Percentiles rank a stretch among this genome's conserved stretches.
These are phyloP conservation scores for Microlaimidae sp. DNA, from an alignment of 2,888 invertebrate species.

Conservation along the genomic window DNA sequence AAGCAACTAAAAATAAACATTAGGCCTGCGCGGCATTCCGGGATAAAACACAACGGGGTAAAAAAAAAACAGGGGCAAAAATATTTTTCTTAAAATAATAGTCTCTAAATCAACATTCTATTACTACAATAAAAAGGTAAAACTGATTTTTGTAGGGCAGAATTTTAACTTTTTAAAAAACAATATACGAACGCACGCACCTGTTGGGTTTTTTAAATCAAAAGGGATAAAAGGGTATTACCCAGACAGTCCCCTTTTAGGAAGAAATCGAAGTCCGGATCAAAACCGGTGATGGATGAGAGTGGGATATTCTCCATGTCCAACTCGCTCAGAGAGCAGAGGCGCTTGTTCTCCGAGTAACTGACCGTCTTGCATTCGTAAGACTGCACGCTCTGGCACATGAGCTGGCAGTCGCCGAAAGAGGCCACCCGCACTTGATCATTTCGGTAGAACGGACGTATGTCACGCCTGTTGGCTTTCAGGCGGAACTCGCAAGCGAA, in stretches of 20 bases:
- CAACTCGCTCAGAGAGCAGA: neutral
- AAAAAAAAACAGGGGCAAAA: no score
- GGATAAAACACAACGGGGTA: no score
- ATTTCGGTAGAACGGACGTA: constrained; percentile 1
- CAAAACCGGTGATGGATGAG: neutral
- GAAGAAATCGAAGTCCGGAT: neutral
- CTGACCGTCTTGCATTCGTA: neutral
- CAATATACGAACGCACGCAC: no score
- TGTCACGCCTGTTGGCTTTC: neutral
- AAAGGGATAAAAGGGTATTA: no score
- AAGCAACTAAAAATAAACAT: no score
- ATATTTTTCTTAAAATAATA: no score
- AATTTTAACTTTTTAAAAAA: no score
- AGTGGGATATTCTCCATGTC: neutral
- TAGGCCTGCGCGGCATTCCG: no score
- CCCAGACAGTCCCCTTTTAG: neutral
- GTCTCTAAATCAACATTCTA: no score
- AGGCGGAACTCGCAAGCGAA: constrained; percentile 3
- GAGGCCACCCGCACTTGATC: neutral
- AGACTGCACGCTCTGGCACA: neutral
- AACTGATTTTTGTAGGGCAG: no score
- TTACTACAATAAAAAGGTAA: no score
- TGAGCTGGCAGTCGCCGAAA: neutral
- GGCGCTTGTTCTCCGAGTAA: neutral
- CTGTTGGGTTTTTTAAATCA: no score